Evolutionary conservation across 2,888 invertebrate genomes (phyloP).

Genomic region (Erannis defoliaria): DNA sequence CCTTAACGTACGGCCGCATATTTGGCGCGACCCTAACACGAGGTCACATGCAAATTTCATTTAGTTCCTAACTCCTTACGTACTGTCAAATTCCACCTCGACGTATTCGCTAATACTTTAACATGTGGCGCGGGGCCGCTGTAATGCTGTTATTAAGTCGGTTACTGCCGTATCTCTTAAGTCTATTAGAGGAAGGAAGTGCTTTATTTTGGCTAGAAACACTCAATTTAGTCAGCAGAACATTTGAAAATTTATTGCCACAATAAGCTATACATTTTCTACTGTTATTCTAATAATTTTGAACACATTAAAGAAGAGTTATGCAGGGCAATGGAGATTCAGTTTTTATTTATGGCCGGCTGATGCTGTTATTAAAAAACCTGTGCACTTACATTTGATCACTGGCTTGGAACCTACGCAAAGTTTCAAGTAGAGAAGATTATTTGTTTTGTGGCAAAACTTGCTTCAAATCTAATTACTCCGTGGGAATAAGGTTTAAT

Average conservation of each 20-base stretch:
- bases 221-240: constrained; percentile 55
- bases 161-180: constrained; percentile 46
- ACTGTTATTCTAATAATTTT: constrained; percentile 7
- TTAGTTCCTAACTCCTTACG: constrained; percentile 33
- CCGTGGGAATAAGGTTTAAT: background rate
- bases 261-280: constrained; percentile 11
- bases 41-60: constrained; percentile 44
- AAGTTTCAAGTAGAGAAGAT: background rate
- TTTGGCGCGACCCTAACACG: constrained; percentile 53
- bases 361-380: too few relatives aligned
- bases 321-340: background rate
- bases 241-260: constrained; percentile 9
- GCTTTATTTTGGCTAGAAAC: constrained; percentile 59
- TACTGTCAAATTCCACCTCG: constrained; percentile 27
- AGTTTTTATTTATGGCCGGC: constrained; percentile 3
- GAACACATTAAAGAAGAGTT: constrained; percentile 5
- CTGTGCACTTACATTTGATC: too few relatives aligned
- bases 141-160: constrained; percentile 56
- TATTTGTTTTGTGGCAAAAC: background rate
- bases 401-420: background rate
- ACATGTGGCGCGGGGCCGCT: constrained; percentile 50
- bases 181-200: constrained; percentile 39
- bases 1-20: constrained; percentile 72
- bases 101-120: constrained; percentile 31
- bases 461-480: background rate